Evolutionary conservation across 2,888 invertebrate genomes (phyloP).

Genomic region (Resseliella maxima): DNA sequence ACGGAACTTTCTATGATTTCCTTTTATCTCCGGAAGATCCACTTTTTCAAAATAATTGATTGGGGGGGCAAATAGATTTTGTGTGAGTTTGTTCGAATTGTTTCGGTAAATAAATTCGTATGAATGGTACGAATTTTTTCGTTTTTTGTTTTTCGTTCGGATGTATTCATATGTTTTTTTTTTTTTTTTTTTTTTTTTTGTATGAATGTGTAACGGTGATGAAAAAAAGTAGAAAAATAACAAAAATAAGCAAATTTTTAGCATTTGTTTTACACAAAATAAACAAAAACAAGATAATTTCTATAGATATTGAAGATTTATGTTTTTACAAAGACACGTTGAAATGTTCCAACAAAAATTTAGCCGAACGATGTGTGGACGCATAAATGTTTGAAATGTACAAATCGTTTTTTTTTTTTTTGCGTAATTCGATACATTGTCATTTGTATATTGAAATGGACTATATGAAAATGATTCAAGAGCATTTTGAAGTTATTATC

Average conservation of each 20-base stretch:
- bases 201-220: constrained; percentile 10
- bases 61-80: not conserved
- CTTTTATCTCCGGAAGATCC: constrained; percentile 98
- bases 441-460: not conserved
- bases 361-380: no score
- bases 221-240: constrained; percentile 36
- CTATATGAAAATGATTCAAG: not conserved
- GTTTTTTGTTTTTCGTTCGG: not conserved
- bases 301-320: no score
- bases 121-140: not conserved
- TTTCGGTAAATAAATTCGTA: not conserved
- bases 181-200: no score
- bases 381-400: not conserved
- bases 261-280: constrained; percentile 19
- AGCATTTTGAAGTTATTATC: not conserved
- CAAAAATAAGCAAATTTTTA: constrained; percentile 43
- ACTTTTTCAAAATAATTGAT: constrained; percentile 72
- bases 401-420: not conserved
- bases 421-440: not conserved
- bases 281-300: not conserved
- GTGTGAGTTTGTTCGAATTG: constrained; percentile 23
- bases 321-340: no score
- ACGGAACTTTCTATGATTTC: constrained; percentile 99
- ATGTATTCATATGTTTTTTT: constrained; percentile 18
- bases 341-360: no score